These are phyloP conservation scores for Ostrea denselamellosa DNA, from an alignment of 1,140 invertebrate species.

Conservation along the genomic window DNA sequence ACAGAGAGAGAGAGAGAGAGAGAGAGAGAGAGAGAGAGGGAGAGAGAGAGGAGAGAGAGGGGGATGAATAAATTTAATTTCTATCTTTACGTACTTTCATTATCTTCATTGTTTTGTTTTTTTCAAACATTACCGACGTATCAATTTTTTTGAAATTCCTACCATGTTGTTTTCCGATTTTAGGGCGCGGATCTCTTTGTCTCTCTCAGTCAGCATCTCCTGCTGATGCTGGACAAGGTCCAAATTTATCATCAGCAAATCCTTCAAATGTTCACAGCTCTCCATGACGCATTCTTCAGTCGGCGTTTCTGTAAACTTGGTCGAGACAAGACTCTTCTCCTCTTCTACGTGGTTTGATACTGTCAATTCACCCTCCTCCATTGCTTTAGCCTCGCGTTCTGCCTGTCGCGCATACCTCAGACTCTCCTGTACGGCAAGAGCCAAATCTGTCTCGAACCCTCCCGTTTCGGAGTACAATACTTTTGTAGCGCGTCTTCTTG, in stretches of 20 bases:
- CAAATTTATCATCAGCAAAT: constrained; percentile 64
- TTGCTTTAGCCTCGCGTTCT: constrained; percentile 41
- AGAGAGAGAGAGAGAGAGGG: too few species aligned
- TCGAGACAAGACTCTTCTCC: neutral
- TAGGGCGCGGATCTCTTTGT: constrained; percentile 64
- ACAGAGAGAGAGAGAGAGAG: too few species aligned
- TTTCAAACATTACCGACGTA: too few species aligned
- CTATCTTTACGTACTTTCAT: too few species aligned
- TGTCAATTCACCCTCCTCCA: constrained; percentile 35
- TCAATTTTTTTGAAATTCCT: constrained; percentile 30
- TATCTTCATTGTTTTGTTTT: too few species aligned
- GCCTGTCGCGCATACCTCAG: constrained; percentile 66
- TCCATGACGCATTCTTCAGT: constrained; percentile 4
- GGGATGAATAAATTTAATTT: too few species aligned
- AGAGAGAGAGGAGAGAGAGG: too few species aligned
- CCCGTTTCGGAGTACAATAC: constrained; percentile 59
- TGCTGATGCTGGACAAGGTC: constrained; percentile 70
- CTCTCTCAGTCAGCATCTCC: constrained; percentile 62
- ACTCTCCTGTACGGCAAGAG: constrained; percentile 70
- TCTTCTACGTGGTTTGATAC: constrained; percentile 40
- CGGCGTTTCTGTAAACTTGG: neutral
- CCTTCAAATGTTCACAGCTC: constrained; percentile 61
- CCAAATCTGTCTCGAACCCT: constrained; percentile 68
- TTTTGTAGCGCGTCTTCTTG: constrained; percentile 58
- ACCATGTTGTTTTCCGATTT: constrained; percentile 63